Evolutionary conservation across 2,888 invertebrate genomes (phyloP), one percentile per base, ranked within the genome.

Genomic region (Antheraea assamensis): DNA sequence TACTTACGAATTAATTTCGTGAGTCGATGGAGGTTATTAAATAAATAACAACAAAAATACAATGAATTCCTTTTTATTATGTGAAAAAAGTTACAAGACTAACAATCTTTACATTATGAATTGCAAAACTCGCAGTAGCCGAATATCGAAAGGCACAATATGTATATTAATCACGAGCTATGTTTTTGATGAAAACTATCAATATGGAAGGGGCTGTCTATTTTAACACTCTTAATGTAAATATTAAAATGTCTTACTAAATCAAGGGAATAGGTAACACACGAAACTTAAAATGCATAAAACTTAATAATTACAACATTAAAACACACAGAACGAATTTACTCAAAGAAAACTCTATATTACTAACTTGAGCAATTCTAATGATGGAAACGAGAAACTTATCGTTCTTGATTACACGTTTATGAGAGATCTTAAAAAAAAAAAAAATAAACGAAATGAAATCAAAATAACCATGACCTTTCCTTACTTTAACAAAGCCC

Each of bases 61-160:
- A 93, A 91, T 92, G 91, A 92, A 93, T 90, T 90, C 89, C 87
- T 89, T 86, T 89, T 92, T 91, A 92, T 91, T 92, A 86, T 74
- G 86, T 90, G 89, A 90, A 92, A 89, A 88, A 88, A 85, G 83
- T 83, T 82, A 89, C 89, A 88, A 58, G 24, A 24, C 58, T 58
- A 58, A 58, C 58, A 58, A 58, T 58, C 24, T 89, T 88, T 87
- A 83, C 81, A 82, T 84, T 78, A 77, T 84, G 87, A 86, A 87
- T 87, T 87, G 87, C 84, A 86, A 84, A 79, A 79, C 82, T 79
- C 81, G 81, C 79, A 83, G 85, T 84, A 87, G 89, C 89, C 84
- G 85, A 89, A 84, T 78, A 76, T 83, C 73, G 81, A 42, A 92
- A 92, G 92, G 91, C 92, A 92, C 90, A 85, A 81, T 72, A 82